Conservation (phyloP, 1,140 invertebrate species). For the Chymomyza costata region DNA sequence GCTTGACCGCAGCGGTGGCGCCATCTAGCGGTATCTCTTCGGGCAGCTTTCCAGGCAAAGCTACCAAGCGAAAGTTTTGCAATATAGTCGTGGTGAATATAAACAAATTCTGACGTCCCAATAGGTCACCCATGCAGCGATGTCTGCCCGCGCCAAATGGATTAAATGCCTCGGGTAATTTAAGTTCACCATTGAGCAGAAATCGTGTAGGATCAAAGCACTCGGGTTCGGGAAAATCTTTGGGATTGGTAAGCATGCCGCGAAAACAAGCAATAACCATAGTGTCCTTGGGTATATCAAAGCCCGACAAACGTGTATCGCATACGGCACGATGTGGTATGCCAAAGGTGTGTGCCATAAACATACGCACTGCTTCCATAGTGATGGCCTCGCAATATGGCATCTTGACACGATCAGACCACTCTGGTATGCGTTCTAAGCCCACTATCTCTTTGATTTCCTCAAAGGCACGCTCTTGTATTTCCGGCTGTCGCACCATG, state of each 20-base stretch:
- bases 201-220: conserved; percentile 84
- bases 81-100: conserved; percentile 86
- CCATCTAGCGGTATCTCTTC: conserved; percentile 82
- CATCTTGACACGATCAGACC: conserved; percentile 82
- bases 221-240: conserved; percentile 83
- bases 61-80: conserved; percentile 85
- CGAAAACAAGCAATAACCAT: conserved; percentile 90
- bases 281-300: conserved; percentile 88
- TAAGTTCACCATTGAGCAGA: conserved; percentile 81
- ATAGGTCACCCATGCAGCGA: conserved; percentile 88
- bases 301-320: conserved; percentile 83
- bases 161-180: conserved; percentile 82
- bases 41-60: conserved; percentile 80
- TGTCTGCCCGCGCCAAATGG: conserved; percentile 89
- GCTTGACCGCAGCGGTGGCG: conserved; percentile 83
- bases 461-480: conserved; percentile 85
- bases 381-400: conserved; percentile 87
- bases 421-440: conserved; percentile 79
- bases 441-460: conserved; percentile 88
- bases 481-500: conserved; percentile 84
- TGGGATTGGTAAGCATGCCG: conserved; percentile 83
- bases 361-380: conserved; percentile 85
- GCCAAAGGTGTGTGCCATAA: conserved; percentile 85
- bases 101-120: conserved; percentile 91
- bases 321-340: conserved; percentile 85